These are phyloP conservation scores for Acinonyx jubatus DNA, from an alignment of 2,113 vertebrate genomes.

Conservation along the genomic window DNA sequence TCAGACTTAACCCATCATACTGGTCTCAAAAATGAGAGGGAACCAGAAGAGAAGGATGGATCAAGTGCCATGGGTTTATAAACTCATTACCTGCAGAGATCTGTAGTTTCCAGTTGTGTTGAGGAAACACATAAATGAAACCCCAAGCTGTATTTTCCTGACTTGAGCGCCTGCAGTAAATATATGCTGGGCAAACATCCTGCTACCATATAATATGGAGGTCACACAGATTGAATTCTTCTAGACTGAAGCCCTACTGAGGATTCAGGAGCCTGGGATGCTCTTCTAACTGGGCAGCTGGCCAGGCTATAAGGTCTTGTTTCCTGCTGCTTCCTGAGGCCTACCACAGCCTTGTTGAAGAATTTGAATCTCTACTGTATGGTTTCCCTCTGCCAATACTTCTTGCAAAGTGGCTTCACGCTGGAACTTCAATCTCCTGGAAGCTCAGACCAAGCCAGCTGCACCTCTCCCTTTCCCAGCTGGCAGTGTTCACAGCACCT, in stretches of 20 bases:
- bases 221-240: background rate
- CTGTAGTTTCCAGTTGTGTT: background rate
- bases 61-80: background rate
- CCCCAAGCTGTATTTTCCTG: background rate
- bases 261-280: background rate
- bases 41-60: background rate
- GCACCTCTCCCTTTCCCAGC: background rate
- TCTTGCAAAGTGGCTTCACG: background rate
- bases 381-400: background rate
- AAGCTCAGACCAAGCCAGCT: background rate
- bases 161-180: background rate
- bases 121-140: background rate
- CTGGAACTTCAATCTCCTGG: background rate
- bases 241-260: background rate
- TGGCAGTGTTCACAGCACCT: background rate
- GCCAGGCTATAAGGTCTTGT: background rate
- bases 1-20: background rate
- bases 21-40: background rate
- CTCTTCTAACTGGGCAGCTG: slow-evolving; percentile 8
- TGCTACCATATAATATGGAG: background rate
- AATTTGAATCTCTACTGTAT: background rate
- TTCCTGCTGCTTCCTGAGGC: background rate
- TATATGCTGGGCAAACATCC: background rate
- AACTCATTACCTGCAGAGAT: background rate
- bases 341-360: background rate